These are phyloP conservation scores for Lissonota sp. DNA, from an alignment of 2,888 invertebrate species.

Conservation along the genomic window DNA sequence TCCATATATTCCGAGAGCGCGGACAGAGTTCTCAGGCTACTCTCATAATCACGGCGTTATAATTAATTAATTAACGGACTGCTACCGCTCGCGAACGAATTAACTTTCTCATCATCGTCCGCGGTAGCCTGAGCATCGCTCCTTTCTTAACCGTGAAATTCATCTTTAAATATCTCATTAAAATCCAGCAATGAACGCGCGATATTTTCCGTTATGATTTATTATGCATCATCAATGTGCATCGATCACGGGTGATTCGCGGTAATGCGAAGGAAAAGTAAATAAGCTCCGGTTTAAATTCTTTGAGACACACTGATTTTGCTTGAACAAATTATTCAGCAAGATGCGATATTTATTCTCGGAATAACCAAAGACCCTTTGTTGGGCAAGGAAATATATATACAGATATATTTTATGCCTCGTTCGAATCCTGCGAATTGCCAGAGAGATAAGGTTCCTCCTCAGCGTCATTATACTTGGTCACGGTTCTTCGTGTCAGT, in stretches of 20 bases:
- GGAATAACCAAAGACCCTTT: not conserved
- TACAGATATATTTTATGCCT: constrained; percentile 2
- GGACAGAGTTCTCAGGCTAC: constrained; percentile 20
- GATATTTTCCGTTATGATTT: constrained; percentile 28
- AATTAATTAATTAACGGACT: constrained; percentile 61
- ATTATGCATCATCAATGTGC: not conserved
- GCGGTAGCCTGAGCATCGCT: not conserved
- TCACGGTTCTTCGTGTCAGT: constrained; percentile 64
- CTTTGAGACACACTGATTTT: not conserved
- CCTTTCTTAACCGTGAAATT: constrained; percentile 29
- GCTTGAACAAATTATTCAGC: not conserved
- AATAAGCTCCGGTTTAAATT: not conserved
- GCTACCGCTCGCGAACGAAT: constrained; percentile 21
- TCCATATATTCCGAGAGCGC: constrained; percentile 24
- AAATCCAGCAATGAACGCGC: not conserved
- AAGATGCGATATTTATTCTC: not conserved
- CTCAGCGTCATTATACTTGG: constrained; percentile 60
- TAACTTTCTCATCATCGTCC: constrained; percentile 34
- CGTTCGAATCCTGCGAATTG: not conserved
- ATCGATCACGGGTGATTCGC: not conserved
- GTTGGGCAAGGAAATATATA: not conserved
- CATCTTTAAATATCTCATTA: constrained; percentile 33
- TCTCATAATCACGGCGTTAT: constrained; percentile 39
- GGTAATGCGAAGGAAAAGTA: no score
- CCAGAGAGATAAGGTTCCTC: constrained; percentile 31